phyloP scores from a whole-genome alignment of 2,888 invertebrate genomes.

The Hydroisotoma schaefferi region DNA sequence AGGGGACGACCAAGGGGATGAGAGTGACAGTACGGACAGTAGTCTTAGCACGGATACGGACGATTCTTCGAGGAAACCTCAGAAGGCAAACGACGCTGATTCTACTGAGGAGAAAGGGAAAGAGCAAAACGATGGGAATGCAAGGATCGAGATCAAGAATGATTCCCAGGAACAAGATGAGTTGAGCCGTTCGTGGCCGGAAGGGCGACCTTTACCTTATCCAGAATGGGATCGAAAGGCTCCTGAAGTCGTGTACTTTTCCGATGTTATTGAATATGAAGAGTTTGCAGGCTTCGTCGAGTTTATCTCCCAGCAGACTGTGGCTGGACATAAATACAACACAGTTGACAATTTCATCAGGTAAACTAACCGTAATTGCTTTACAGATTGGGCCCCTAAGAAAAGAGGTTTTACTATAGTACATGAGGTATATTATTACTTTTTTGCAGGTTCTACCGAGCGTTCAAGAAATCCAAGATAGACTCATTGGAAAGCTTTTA shows the following conservation, averaged over 20 bases:
- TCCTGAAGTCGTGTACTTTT: conserved; percentile 55
- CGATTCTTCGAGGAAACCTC: conserved; percentile 1
- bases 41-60: conserved; percentile 29
- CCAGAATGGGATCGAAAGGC: conserved; percentile 65
- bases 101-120: neutral
- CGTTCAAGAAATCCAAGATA: conserved; percentile 59
- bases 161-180: conserved; percentile 15
- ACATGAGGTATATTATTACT: neutral
- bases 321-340: conserved; percentile 83
- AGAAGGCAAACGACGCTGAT: neutral
- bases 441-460: conserved; percentile 61
- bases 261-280: conserved; percentile 66
- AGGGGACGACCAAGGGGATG: conserved; percentile 34
- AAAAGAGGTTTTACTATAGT: neutral
- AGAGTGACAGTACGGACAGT: conserved; percentile 39
- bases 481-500: conserved; percentile 66
- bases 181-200: conserved; percentile 60
- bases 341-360: conserved; percentile 78
- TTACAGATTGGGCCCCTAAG: neutral
- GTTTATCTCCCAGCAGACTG: conserved; percentile 70
- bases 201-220: conserved; percentile 68
- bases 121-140: neutral
- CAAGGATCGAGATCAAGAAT: neutral
- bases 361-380: conserved; percentile 48
- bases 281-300: conserved; percentile 75